Evolutionary conservation across 2,113 vertebrate genomes (phyloP).

Genomic region (Crotalus viridis): DNA sequence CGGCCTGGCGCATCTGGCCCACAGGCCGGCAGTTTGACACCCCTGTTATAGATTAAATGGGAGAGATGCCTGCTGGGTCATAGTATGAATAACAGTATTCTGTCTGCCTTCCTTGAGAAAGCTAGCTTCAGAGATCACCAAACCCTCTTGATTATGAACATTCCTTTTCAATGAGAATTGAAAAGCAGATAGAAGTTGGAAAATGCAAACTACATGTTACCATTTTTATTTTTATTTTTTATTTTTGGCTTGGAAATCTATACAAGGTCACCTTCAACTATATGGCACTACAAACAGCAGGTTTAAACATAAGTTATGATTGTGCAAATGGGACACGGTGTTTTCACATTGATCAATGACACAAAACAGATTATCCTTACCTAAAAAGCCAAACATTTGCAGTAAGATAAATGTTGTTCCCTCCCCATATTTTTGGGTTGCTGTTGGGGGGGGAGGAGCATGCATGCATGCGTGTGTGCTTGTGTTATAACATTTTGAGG

Average conservation of each 20-base stretch:
- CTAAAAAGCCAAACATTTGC: conserved; percentile 18
- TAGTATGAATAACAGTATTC: background rate
- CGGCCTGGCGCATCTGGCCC: no score
- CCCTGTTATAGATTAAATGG: no score
- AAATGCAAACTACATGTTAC: conserved; percentile 22
- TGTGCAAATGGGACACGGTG: background rate
- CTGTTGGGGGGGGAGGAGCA: background rate
- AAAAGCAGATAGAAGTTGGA: background rate
- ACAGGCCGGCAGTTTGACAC: no score
- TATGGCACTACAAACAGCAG: background rate
- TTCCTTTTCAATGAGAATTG: background rate
- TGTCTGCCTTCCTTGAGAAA: background rate
- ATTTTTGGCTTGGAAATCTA: conserved; percentile 13
- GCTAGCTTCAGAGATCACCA: background rate
- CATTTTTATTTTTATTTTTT: background rate
- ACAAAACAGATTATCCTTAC: conserved; percentile 18
- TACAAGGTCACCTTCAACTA: conserved; percentile 28
- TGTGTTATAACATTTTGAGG: conserved; percentile 22
- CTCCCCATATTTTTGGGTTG: background rate
- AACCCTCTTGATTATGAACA: background rate
- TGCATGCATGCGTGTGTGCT: background rate
- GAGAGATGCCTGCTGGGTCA: background rate
- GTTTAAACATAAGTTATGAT: conserved; percentile 25
- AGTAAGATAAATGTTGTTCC: conserved; percentile 15
- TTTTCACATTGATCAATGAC: conserved; percentile 25